Evolutionary conservation across 2,797 vertebrate genomes (phyloP).

Genomic region (Echiichthys vipera): DNA sequence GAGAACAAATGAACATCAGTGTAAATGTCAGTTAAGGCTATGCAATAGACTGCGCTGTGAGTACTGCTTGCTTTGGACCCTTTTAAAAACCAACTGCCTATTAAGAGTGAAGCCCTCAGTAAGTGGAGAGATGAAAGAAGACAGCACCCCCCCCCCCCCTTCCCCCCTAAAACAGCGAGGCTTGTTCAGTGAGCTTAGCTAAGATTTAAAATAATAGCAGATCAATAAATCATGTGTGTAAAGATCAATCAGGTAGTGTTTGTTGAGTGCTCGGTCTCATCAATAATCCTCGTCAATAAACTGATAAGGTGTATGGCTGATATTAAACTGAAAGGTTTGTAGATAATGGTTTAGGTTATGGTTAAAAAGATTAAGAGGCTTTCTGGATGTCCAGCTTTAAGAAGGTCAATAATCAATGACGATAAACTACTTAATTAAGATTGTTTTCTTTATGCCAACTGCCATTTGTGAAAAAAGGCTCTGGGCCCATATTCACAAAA

Average conservation of each 20-base stretch:
- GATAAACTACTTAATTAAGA: not conserved
- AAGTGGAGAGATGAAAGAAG: too few species aligned
- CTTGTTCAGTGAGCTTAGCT: not conserved
- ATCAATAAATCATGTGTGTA: not conserved
- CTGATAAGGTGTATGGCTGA: not conserved
- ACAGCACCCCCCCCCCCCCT: too few species aligned
- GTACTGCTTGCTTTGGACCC: not conserved
- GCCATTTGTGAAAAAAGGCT: not conserved
- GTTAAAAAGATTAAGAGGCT: not conserved
- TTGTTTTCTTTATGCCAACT: not conserved
- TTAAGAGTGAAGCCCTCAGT: not conserved
- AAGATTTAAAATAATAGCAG: not conserved
- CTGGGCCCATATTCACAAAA: too few species aligned
- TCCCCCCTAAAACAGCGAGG: not conserved
- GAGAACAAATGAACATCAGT: not conserved
- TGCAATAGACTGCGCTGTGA: not conserved
- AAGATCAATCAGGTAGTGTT: not conserved
- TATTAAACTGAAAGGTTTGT: not conserved
- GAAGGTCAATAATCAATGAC: not conserved
- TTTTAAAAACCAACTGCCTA: not conserved
- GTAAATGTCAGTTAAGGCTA: not conserved
- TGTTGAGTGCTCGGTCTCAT: not conserved
- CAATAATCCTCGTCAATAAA: not conserved
- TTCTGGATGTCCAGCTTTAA: not conserved
- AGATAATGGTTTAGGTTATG: too few species aligned